Evolutionary conservation across 2,888 invertebrate species (phyloP).

Genomic region (Lasioglossum lativentre): DNA sequence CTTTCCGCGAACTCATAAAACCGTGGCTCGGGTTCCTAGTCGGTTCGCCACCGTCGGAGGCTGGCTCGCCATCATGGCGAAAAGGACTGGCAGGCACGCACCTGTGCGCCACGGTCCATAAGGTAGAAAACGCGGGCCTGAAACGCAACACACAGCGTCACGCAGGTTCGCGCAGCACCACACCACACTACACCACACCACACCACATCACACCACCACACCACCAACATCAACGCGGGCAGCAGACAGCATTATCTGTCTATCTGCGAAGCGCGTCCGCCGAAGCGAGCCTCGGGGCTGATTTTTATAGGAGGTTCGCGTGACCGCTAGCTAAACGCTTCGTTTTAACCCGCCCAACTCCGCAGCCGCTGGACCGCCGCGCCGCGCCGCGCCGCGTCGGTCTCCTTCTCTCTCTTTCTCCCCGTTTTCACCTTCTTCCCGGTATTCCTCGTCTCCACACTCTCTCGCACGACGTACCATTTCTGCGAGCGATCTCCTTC

Average conservation of each 20-base stretch:
- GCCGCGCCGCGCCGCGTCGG: too few species aligned
- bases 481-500: constrained; percentile 3
- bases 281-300: constrained; percentile 64
- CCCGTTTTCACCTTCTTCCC: constrained; percentile 47
- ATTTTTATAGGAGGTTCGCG: constrained; percentile 81
- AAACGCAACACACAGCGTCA: constrained; percentile 23
- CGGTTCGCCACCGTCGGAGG: constrained; percentile 36
- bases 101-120: constrained; percentile 66
- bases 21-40: constrained; percentile 16
- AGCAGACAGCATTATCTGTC: constrained; percentile 71
- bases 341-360: constrained; percentile 74
- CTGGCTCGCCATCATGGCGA: constrained; percentile 38
- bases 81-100: constrained; percentile 70
- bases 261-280: constrained; percentile 65
- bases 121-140: constrained; percentile 37
- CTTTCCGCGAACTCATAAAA: constrained; percentile 70
- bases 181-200: constrained; percentile 20
- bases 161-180: constrained; percentile 15
- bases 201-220: not conserved
- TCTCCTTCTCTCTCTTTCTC: constrained; percentile 42
- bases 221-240: not conserved
- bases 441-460: constrained; percentile 13
- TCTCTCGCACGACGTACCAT: not conserved
- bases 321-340: constrained; percentile 81
- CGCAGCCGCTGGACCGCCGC: constrained; percentile 13